Conservation (phyloP, 1,140 invertebrate species). For the Tenebrio molitor region DNA sequence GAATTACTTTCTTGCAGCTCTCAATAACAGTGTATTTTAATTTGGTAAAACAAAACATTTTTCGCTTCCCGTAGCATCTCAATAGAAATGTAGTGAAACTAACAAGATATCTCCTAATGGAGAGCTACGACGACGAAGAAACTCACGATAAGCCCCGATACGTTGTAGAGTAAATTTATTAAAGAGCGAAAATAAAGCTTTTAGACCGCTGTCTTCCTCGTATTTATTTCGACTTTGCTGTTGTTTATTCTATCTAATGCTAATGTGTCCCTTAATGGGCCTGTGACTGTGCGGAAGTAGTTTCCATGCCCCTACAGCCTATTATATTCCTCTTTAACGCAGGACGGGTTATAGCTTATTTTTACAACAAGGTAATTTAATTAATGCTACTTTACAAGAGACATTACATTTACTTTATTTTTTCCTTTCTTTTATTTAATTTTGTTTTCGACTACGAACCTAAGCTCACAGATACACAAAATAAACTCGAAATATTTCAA, state of each 20-base stretch:
- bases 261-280: slow-evolving; percentile 8
- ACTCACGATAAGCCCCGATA: too few relatives aligned
- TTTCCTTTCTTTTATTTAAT: too few relatives aligned
- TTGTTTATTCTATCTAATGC: slow-evolving; percentile 22
- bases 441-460: too few relatives aligned
- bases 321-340: too few relatives aligned
- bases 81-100: background rate
- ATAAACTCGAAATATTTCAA: background rate
- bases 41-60: background rate
- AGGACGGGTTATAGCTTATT: too few relatives aligned
- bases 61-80: background rate
- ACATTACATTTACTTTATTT: too few relatives aligned
- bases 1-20: too few relatives aligned
- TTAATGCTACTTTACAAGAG: too few relatives aligned
- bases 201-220: slow-evolving; percentile 20
- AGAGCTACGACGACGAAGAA: background rate
- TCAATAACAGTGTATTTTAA: background rate
- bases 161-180: too few relatives aligned
- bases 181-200: slow-evolving; percentile 25
- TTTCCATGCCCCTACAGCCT: too few relatives aligned
- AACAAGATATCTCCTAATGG: slow-evolving; percentile 16
- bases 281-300: background rate
- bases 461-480: background rate
- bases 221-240: slow-evolving; percentile 24
- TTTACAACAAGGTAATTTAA: too few relatives aligned